Percentiles rank a stretch among this genome's conserved stretches.
These are phyloP conservation scores for Liodrosophila aerea DNA, from an alignment of 2,888 invertebrate genomes.

Conservation along the genomic window DNA sequence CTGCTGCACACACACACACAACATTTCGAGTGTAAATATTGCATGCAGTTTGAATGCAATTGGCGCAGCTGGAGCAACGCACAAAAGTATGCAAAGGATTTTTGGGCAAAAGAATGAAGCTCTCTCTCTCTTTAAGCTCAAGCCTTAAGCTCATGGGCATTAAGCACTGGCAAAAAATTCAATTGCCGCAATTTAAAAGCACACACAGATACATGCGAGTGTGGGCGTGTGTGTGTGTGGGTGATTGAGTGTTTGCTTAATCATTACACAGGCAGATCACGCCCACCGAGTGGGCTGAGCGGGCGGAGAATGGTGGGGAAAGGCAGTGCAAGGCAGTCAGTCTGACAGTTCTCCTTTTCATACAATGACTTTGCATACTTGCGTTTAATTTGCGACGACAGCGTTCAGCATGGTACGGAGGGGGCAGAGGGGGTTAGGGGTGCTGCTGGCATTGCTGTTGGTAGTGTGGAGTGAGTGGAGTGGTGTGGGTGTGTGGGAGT, in stretches of 20 bases:
- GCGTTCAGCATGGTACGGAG: slow-evolving; percentile 3
- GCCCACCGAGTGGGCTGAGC: slow-evolving; percentile 25
- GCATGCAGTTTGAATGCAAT: slow-evolving; percentile 30
- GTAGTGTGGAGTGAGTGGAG: too few relatives aligned
- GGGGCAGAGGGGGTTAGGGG: not conserved
- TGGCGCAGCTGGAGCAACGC: slow-evolving; percentile 31
- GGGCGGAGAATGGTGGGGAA: too few relatives aligned
- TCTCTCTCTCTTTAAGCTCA: slow-evolving; percentile 23
- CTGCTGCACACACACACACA: slow-evolving; percentile 24
- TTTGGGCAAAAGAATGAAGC: slow-evolving; percentile 7
- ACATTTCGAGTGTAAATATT: slow-evolving; percentile 34
- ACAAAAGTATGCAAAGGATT: slow-evolving; percentile 40
- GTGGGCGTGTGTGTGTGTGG: slow-evolving; percentile 12
- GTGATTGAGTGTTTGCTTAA: slow-evolving; percentile 55
- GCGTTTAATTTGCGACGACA: slow-evolving; percentile 63
- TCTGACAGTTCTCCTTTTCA: slow-evolving; percentile 16
- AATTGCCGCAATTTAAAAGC: slow-evolving; percentile 51
- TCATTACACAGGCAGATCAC: slow-evolving; percentile 56
- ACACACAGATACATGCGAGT: slow-evolving; percentile 16
- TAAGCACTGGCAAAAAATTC: slow-evolving; percentile 37
- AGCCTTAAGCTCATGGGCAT: slow-evolving; percentile 14
- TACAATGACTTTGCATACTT: slow-evolving; percentile 74
- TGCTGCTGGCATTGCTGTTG: too few relatives aligned
- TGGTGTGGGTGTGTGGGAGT: not conserved
- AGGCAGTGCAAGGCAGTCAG: not conserved